Evolutionary conservation across 2,113 vertebrate genomes (phyloP).

Genomic region (Zosterops lateralis): DNA sequence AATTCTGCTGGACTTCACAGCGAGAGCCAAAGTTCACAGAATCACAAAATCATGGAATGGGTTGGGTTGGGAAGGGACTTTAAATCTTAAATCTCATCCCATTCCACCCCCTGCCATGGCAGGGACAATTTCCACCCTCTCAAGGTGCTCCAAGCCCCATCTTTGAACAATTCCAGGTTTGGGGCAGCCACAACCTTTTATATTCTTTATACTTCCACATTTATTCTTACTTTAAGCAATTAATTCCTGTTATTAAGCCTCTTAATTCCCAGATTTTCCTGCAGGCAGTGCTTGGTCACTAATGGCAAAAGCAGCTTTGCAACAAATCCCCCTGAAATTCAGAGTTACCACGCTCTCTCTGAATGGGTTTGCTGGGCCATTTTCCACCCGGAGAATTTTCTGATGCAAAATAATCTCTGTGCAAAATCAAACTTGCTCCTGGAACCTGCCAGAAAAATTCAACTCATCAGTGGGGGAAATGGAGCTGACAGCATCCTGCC

Average conservation of each 20-base stretch:
- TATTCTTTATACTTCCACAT: neutral
- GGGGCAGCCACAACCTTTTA: neutral
- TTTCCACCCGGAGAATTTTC: neutral
- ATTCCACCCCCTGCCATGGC: neutral
- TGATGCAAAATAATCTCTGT: neutral
- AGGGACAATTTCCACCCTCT: neutral
- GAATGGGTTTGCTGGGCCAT: neutral
- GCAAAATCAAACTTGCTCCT: neutral
- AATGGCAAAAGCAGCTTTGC: conserved; percentile 9
- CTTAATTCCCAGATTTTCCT: neutral
- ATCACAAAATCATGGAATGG: neutral
- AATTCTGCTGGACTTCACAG: neutral
- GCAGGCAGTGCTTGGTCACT: neutral
- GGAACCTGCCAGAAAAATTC: neutral
- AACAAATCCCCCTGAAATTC: neutral
- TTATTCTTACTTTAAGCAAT: neutral
- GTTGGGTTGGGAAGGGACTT: neutral
- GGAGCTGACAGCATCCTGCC: neutral
- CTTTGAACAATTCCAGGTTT: neutral
- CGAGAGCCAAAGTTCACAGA: neutral
- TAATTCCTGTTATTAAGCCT: neutral
- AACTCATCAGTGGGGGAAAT: neutral
- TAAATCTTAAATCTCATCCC: neutral
- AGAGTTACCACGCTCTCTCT: accelerated
- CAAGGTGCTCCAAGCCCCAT: neutral